phyloP scores from a whole-genome alignment of 1,140 invertebrate genomes.

The Aethina tumida region DNA sequence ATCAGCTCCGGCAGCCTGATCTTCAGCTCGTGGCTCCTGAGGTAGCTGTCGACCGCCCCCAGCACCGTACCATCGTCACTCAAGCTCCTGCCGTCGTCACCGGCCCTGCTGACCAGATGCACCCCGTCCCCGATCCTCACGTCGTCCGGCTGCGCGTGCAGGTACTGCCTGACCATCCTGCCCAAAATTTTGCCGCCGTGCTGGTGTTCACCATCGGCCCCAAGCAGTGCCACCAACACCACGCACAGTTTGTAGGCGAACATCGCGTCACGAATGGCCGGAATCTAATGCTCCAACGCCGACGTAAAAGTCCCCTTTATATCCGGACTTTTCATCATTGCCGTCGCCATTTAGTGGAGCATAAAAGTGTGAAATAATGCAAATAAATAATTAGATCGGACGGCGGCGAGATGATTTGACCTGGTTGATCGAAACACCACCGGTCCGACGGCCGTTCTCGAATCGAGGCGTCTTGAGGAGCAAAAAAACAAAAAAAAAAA shows the following conservation, averaged over 20 bases:
- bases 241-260: too few species aligned
- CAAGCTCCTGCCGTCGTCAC: constrained; percentile 34
- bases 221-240: constrained; percentile 18
- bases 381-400: constrained; percentile 27
- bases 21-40: constrained; percentile 57
- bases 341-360: constrained; percentile 33
- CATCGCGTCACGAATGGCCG: too few species aligned
- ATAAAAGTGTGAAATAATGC: constrained; percentile 27
- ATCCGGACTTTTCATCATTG: constrained; percentile 22
- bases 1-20: constrained; percentile 57
- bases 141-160: constrained; percentile 31
- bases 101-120: constrained; percentile 42
- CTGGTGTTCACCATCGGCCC: constrained; percentile 17
- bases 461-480: too few species aligned
- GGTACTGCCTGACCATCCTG: constrained; percentile 31
- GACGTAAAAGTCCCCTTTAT: too few species aligned
- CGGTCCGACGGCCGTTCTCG: too few species aligned
- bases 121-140: constrained; percentile 52
- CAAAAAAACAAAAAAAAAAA: too few species aligned
- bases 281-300: too few species aligned
- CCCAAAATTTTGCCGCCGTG: constrained; percentile 29
- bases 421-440: constrained; percentile 12
- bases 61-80: constrained; percentile 43
- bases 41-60: constrained; percentile 49
- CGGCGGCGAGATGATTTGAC: constrained; percentile 17